Percentiles rank a stretch among this genome's conserved stretches.
These are phyloP conservation scores for Rapana venosa DNA, from an alignment of 2,888 invertebrate species.

Conservation along the genomic window DNA sequence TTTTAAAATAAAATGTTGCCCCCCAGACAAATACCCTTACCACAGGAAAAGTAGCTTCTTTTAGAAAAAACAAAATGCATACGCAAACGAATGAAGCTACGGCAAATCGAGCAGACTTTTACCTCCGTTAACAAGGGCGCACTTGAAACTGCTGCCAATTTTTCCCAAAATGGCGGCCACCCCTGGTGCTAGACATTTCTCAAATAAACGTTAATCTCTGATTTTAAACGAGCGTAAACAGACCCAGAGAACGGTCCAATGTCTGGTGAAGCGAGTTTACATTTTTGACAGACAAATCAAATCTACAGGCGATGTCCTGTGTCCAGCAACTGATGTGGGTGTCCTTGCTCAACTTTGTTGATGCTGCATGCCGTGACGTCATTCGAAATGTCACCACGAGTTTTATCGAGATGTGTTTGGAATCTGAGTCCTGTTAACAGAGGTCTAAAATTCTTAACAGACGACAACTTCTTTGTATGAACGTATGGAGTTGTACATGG, in stretches of 20 bases:
- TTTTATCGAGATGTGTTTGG: slow-evolving; percentile 48
- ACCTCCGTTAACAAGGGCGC: slow-evolving; percentile 52
- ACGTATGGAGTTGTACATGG: slow-evolving; percentile 17
- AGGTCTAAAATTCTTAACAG: not conserved
- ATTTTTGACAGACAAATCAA: slow-evolving; percentile 27
- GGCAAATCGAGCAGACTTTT: not conserved
- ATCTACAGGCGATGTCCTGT: not conserved
- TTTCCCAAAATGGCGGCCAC: slow-evolving; percentile 69
- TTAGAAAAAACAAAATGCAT: not conserved
- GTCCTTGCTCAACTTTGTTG: slow-evolving; percentile 66
- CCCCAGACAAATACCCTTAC: not conserved
- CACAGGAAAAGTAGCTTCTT: not conserved
- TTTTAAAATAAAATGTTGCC: not conserved
- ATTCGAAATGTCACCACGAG: slow-evolving; percentile 55
- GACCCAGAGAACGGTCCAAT: slow-evolving; percentile 41
- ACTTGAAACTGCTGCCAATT: slow-evolving; percentile 53
- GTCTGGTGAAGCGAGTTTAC: slow-evolving; percentile 43
- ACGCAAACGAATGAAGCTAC: not conserved
- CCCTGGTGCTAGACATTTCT: slow-evolving; percentile 65
- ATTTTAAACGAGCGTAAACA: slow-evolving; percentile 13
- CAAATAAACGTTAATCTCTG: slow-evolving; percentile 48
- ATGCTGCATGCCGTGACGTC: slow-evolving; percentile 71
- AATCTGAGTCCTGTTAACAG: slow-evolving; percentile 28
- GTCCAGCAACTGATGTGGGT: slow-evolving; percentile 51
- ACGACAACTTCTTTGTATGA: slow-evolving; percentile 29